Base-by-base conservation (phyloP, 2,888 invertebrate species). In the Halictus ligatus region DNA sequence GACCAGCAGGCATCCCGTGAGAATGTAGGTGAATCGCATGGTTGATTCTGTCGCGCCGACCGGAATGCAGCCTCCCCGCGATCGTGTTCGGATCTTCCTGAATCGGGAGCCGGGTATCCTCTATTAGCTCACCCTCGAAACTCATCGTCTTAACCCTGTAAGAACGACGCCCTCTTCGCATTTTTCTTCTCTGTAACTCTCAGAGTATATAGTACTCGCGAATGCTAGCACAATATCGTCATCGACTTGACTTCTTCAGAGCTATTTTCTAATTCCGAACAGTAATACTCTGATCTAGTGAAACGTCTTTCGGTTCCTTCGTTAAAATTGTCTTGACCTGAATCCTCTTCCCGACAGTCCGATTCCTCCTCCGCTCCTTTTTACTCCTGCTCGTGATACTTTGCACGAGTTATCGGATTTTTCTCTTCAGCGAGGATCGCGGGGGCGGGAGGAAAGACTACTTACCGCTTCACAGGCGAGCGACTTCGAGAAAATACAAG, bases 1-100 rank as follows among this genome's bases (percentile, higher is more conserved):
- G 72, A 83, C 72, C 79, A 54, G 72, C 75, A 83, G 84, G 85
- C 89, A 87, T 87, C 84, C 81, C 92, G 90, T 92, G 94, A 92
- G 94, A 94, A 94, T 94, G 91, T 94, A 93, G 93, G 93, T 93
- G 93, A 93, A 91, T 90, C 88, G 89, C 89, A 85, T 87, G 81
- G 83, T 89, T 88, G 85, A 84, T 82, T 76, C 84, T 80, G 81
- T 90, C 84, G 83, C 87, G 75, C 72, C 77, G 64, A 80, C 78
- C 75, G 91, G 90, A 90, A 91, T 91, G 88, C 91, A 86, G 83
- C 83, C 83, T 74, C 21, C 35, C 73, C 67, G 64, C 60, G 78
- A 67, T 80, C 80, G 82, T 29, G 54, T 79, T 75, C 77, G 77
- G 58, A 80, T 40, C 78, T 54, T 74, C 40, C 78, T 54, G 80